Evolutionary conservation across 2,888 invertebrate genomes (phyloP).

Genomic region (Erebia ligea): DNA sequence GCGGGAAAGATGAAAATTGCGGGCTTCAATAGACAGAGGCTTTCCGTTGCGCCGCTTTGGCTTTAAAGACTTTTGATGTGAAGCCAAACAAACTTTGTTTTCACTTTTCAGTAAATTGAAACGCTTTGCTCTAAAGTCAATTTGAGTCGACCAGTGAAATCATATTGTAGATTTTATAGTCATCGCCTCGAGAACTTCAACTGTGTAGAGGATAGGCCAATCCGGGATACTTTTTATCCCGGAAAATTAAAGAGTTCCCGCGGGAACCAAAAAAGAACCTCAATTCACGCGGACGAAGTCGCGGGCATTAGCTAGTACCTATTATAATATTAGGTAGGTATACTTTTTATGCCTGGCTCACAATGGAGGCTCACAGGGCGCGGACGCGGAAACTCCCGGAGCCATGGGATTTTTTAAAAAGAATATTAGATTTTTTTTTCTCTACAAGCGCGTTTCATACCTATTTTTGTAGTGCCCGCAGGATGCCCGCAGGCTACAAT

Average conservation of each 20-base stretch:
- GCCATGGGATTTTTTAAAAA: background rate
- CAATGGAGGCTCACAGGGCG: background rate
- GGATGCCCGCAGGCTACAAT: background rate
- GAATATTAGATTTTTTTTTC: background rate
- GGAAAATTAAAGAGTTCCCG: too few species aligned
- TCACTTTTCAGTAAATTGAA: background rate
- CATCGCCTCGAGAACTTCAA: background rate
- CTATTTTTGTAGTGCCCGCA: background rate
- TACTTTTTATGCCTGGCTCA: too few species aligned
- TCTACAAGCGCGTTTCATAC: background rate
- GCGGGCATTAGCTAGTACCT: too few species aligned
- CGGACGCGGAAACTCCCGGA: background rate
- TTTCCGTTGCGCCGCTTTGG: slow-evolving; percentile 1
- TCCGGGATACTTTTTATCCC: too few species aligned
- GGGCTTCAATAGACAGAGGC: slow-evolving; percentile 3
- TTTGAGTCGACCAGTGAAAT: background rate
- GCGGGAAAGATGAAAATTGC: slow-evolving; percentile 8
- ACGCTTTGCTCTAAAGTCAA: background rate
- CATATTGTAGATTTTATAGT: background rate
- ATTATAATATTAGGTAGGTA: too few species aligned
- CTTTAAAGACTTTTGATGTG: background rate
- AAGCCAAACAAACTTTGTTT: background rate
- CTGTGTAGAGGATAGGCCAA: background rate
- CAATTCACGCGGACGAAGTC: too few species aligned
- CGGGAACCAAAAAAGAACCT: too few species aligned